Conservation (phyloP, 2,113 vertebrate genomes). For the Pavo muticus region DNA sequence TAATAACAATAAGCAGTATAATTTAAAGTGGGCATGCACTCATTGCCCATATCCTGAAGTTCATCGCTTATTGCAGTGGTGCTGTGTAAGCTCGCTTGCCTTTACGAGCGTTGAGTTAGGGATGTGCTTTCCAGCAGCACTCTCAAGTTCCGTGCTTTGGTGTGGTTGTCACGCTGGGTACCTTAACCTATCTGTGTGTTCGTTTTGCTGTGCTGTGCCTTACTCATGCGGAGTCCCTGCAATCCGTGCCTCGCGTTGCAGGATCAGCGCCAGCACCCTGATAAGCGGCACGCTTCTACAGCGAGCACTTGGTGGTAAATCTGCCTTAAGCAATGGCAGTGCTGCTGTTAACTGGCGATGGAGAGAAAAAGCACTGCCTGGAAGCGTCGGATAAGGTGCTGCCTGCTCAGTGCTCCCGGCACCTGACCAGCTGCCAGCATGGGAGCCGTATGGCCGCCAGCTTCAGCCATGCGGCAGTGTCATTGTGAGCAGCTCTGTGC, state of each 20-base stretch:
- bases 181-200: too few species aligned
- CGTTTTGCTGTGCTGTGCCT: too few species aligned
- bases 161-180: too few species aligned
- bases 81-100: background rate
- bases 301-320: background rate
- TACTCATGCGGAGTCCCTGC: fast-evolving
- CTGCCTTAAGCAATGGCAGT: fast-evolving
- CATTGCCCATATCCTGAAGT: background rate
- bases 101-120: background rate
- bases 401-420: too few species aligned
- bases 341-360: fast-evolving
- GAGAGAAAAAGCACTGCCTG: background rate
- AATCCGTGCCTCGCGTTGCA: background rate
- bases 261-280: fast-evolving
- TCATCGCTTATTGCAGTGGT: background rate
- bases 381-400: background rate
- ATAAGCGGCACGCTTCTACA: fast-evolving
- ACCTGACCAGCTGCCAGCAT: background rate
- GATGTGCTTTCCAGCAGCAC: background rate
- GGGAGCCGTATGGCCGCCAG: background rate
- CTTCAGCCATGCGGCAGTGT: fast-evolving
- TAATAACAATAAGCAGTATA: background rate
- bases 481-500: fast-evolving
- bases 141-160: background rate
- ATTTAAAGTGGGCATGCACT: background rate